Evolutionary conservation across 2,888 invertebrate genomes (phyloP).

Genomic region (Cordilura impudica): DNA sequence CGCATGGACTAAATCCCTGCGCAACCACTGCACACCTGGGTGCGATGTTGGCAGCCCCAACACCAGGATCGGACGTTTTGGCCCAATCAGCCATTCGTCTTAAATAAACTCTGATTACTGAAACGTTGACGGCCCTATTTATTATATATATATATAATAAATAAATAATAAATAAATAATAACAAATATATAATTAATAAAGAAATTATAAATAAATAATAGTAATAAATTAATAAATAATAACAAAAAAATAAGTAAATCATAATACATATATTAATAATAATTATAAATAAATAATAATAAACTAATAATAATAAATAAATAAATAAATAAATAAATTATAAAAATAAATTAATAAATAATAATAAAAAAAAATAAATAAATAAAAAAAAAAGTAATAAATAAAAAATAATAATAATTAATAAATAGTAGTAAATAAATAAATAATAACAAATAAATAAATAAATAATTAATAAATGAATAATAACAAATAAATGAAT

Average conservation of each 20-base stretch:
- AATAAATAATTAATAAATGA: background rate
- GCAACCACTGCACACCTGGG: too few relatives aligned
- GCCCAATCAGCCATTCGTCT: too few relatives aligned
- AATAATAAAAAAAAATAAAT: background rate
- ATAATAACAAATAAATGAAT: background rate
- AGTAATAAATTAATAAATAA: background rate
- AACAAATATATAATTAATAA: background rate
- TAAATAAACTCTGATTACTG: too few relatives aligned
- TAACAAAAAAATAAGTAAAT: background rate
- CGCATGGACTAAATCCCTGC: too few relatives aligned
- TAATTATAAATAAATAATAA: background rate
- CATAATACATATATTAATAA: background rate
- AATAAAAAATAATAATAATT: background rate
- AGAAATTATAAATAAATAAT: background rate
- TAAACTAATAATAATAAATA: too few relatives aligned
- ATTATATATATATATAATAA: too few relatives aligned
- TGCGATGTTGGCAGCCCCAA: too few relatives aligned
- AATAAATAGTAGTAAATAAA: background rate
- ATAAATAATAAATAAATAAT: background rate
- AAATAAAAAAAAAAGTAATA: background rate
- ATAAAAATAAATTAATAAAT: background rate
- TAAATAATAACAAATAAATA: too few relatives aligned
- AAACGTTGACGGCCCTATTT: too few relatives aligned
- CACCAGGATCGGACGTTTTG: too few relatives aligned
- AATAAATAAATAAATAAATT: background rate